Evolutionary conservation across 1,140 invertebrate species (phyloP), one percentile per base, ranked within the genome.

Genomic region (Bombyx mori): DNA sequence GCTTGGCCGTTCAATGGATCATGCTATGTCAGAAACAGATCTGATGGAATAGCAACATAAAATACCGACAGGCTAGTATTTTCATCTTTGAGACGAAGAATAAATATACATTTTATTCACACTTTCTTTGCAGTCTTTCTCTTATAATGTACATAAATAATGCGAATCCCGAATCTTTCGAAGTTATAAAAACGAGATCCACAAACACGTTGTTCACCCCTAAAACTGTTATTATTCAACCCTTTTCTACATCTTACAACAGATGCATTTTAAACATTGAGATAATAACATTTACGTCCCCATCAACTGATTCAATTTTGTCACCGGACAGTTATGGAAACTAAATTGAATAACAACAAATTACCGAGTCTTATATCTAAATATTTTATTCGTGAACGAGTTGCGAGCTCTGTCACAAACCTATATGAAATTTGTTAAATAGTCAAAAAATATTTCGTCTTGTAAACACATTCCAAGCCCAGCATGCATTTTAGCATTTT

Each of bases 371-470:
- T 86, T 86, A 86, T 67, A 86, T 54, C 83, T 87, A 87, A 47
- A 75, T 77, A 82, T 56, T 35, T 48, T 74, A 81, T 86, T 75
- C 82, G 82, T 82, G 78, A 82, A 83, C 72, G 77, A 82, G 75
- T 79, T 79, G 79, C 75, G 75, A 82, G 73, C 73, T 77, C 77
- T 72, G 79, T 81, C 80, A 82, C 77, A 85, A 81, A 79, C 75
- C 77, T 82, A 78, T 69, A 62, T 79, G 79, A 73, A 82, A 82
- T 80, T 82, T 78, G 73, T 73, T 85, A 86, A 82, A 85, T 85
- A 78, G 81, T 85, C 78, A 84, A 87, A 87, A 87, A 87, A 87
- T 87, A 87, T 85, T 85, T 82, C 85, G 80, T 84, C 79, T 78
- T 82, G 75, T 82, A 73, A 73, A 79, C 78, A 85, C 73, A 70